phyloP scores from a whole-genome alignment of 2,797 vertebrate genomes.

The Rhynchotus rufescens region DNA sequence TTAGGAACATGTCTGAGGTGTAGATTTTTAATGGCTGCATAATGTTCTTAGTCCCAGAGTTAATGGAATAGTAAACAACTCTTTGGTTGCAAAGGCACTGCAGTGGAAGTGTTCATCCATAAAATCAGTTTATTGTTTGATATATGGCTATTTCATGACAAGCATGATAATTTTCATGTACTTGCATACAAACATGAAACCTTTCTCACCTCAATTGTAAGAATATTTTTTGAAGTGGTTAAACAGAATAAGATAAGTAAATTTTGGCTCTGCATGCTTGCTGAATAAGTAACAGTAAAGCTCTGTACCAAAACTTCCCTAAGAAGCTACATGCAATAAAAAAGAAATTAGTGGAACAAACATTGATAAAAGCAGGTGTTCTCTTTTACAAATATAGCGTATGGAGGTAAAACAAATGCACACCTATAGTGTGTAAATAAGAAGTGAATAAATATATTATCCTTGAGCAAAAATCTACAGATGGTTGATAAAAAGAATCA shows the following conservation, averaged over 20 bases:
- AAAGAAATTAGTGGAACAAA: not conserved
- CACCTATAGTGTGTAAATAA: not conserved
- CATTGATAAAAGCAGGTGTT: not conserved
- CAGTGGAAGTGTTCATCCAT: not conserved
- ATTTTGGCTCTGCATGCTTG: not conserved
- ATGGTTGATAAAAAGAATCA: not conserved
- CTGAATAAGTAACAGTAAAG: not conserved
- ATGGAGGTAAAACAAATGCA: not conserved
- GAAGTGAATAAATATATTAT: not conserved
- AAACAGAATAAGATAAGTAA: not conserved
- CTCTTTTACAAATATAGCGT: not conserved
- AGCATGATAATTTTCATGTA: not conserved
- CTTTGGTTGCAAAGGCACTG: not conserved
- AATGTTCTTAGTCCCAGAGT: not conserved
- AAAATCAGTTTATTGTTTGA: not conserved
- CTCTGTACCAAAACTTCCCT: not conserved
- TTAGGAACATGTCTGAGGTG: constrained; percentile 37
- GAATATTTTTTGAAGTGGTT: not conserved
- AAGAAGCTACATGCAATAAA: not conserved
- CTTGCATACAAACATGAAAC: not conserved
- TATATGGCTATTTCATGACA: not conserved
- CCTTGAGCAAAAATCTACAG: not conserved
- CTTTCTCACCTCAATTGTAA: not conserved
- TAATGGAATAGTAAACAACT: constrained; percentile 46
- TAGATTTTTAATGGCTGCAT: constrained; percentile 20